A percentile compares a stretch with the other conserved stretches of the same genome.
phyloP scores from a whole-genome alignment of 2,113 vertebrate genomes.

The Melanocharis versteri region DNA sequence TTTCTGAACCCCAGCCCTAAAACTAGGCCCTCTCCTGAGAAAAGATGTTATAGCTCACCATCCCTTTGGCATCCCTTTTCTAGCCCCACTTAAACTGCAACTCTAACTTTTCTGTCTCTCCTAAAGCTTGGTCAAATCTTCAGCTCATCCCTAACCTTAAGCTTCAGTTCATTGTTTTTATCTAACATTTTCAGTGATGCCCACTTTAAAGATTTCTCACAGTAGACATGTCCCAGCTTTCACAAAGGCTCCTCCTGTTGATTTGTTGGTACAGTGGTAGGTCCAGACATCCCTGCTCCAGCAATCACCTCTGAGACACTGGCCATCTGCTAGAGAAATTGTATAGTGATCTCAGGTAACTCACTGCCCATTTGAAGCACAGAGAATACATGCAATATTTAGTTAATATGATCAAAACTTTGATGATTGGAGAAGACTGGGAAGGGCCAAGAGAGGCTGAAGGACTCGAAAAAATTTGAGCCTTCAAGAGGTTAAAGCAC shows the following conservation, averaged over 20 bases:
- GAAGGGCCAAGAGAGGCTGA: neutral
- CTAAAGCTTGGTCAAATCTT: neutral
- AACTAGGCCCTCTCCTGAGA: neutral
- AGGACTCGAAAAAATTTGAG: neutral
- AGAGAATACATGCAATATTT: neutral
- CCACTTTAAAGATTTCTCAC: neutral
- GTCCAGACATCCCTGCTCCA: neutral
- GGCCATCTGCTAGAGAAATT: neutral
- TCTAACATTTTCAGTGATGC: neutral
- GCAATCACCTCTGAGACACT: neutral
- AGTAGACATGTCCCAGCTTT: neutral
- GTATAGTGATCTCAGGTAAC: neutral
- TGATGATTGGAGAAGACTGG: neutral
- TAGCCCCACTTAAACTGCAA: neutral
- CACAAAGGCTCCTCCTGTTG: neutral
- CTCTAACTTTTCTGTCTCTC: neutral
- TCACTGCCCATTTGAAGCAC: neutral
- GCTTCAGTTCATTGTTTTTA: neutral
- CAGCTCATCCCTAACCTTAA: neutral
- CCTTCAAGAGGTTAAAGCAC: neutral
- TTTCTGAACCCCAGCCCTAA: neutral
- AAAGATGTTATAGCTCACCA: neutral
- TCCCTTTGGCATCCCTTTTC: neutral
- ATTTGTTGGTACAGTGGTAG: rapidly evolving
- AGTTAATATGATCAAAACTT: neutral